These are phyloP conservation scores for Crypturellus tataupa DNA, from an alignment of 2,797 vertebrate genomes.

Conservation along the genomic window DNA sequence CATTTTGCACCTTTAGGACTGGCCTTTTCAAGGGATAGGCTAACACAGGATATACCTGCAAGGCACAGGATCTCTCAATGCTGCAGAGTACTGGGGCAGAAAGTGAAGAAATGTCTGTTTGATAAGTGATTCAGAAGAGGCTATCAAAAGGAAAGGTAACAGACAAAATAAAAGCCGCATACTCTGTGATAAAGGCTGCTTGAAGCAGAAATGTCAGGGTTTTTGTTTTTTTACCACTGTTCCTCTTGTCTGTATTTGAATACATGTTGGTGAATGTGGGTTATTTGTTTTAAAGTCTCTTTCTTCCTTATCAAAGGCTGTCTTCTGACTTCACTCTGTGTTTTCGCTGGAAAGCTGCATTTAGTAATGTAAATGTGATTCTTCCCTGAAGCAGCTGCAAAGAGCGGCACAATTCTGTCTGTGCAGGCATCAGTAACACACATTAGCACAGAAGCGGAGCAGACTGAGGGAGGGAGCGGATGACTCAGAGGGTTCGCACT, in stretches of 20 bases:
- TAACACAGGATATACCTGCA: background rate
- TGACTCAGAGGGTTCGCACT: background rate
- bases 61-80: background rate
- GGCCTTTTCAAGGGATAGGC: background rate
- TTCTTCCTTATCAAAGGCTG: slow-evolving; percentile 76
- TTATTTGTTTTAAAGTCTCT: slow-evolving; percentile 78
- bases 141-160: slow-evolving; percentile 69
- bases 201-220: slow-evolving; percentile 66
- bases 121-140: slow-evolving; percentile 46
- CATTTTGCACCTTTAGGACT: background rate
- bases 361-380: slow-evolving; percentile 79
- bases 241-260: slow-evolving; percentile 74
- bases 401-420: slow-evolving; percentile 68
- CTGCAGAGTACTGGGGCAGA: background rate
- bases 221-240: slow-evolving; percentile 45
- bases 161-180: slow-evolving; percentile 33
- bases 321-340: slow-evolving; percentile 68
- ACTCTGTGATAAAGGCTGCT: slow-evolving; percentile 59
- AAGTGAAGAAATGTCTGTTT: slow-evolving; percentile 30
- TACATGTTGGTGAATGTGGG: slow-evolving; percentile 66
- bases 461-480: background rate
- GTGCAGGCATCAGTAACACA: slow-evolving; percentile 41
- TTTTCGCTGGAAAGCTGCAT: slow-evolving; percentile 70
- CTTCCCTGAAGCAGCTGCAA: slow-evolving; percentile 71
- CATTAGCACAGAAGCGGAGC: background rate